A percentile compares a stretch with the other conserved stretches of the same genome.
These are phyloP conservation scores for Volucella inflata DNA, from an alignment of 2,888 invertebrate genomes.

Conservation along the genomic window DNA sequence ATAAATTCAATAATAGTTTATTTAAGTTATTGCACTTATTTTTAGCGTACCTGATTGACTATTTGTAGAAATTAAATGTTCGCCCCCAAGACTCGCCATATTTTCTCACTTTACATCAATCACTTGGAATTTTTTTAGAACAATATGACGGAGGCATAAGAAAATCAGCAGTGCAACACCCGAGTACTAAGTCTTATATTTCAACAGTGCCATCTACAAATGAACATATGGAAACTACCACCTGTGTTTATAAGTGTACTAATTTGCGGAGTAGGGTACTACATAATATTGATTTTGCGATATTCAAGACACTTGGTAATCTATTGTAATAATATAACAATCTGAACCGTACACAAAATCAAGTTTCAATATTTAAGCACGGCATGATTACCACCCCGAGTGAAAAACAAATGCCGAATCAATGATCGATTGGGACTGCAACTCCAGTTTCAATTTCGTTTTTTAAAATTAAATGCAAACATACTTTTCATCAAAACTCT, in stretches of 20 bases:
- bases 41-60: constrained; percentile 83
- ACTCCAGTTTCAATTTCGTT: no score
- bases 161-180: constrained; percentile 78
- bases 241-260: not conserved
- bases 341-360: no score
- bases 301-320: no score
- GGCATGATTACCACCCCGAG: no score
- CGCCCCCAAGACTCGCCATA: constrained; percentile 84
- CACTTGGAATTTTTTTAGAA: constrained; percentile 81
- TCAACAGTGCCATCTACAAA: constrained; percentile 43
- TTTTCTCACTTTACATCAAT: constrained; percentile 82
- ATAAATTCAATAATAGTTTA: constrained; percentile 68
- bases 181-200: constrained; percentile 72
- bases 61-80: constrained; percentile 83
- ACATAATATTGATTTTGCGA: not conserved
- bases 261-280: not conserved
- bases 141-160: constrained; percentile 78
- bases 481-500: no score
- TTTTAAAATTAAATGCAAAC: no score
- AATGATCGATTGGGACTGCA: no score
- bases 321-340: no score
- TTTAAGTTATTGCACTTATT: constrained; percentile 77
- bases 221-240: constrained; percentile 2
- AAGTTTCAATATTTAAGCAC: no score
- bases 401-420: no score